Percentiles rank a stretch among this genome's conserved stretches.
Conservation (phyloP, 2,888 invertebrate genomes). For the Sinotaia quadrata region DNA sequence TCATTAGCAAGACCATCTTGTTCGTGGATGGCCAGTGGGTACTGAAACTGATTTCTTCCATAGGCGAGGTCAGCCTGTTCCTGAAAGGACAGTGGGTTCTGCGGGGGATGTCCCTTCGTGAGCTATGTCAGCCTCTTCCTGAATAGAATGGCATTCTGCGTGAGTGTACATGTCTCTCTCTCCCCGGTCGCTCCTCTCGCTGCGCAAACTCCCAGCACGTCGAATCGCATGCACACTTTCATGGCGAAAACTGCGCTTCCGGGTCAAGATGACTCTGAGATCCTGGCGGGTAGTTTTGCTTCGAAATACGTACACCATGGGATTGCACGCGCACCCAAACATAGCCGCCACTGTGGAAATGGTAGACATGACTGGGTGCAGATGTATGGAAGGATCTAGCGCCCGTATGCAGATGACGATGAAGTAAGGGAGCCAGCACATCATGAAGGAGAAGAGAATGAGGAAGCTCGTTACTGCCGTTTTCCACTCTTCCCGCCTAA, state of each 20-base stretch:
- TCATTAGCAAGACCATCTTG: too few species aligned
- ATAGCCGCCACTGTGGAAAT: constrained; percentile 75
- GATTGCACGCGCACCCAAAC: constrained; percentile 80
- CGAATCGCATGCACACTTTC: constrained; percentile 23
- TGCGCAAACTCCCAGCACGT: constrained; percentile 25
- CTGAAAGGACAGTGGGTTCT: too few species aligned
- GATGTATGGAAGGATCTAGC: constrained; percentile 73
- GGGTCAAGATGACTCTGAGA: constrained; percentile 48
- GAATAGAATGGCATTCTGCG: constrained; percentile 19
- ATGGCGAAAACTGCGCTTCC: constrained; percentile 22
- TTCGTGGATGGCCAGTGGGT: too few species aligned
- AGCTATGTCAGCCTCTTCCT: constrained; percentile 17
- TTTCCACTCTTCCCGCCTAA: constrained; percentile 89
- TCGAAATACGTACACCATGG: constrained; percentile 84
- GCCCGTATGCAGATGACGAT: constrained; percentile 71
- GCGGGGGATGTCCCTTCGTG: too few species aligned
- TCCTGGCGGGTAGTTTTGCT: constrained; percentile 56
- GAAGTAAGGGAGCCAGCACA: constrained; percentile 77
- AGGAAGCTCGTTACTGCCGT: constrained; percentile 89
- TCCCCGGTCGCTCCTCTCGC: not conserved
- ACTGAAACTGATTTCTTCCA: too few species aligned
- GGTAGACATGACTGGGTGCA: constrained; percentile 67
- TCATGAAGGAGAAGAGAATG: constrained; percentile 81
- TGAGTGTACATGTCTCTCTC: constrained; percentile 18
- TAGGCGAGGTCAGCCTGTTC: too few species aligned